These are phyloP conservation scores for Chionoecetes opilio DNA, from an alignment of 1,140 invertebrate species.

Conservation along the genomic window DNA sequence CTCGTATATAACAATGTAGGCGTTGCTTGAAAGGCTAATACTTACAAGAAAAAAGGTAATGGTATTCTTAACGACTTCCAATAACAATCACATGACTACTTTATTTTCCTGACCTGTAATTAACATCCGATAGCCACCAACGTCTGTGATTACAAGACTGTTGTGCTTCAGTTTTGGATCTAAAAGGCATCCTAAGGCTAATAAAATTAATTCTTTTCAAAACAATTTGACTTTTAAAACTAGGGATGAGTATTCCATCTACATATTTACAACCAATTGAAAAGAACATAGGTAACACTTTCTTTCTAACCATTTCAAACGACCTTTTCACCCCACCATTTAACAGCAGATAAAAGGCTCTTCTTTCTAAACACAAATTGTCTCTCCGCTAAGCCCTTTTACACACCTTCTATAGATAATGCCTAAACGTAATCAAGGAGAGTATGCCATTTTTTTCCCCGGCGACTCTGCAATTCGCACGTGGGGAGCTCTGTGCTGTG, in stretches of 20 bases:
- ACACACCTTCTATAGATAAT: slow-evolving; percentile 56
- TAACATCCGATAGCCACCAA: neutral
- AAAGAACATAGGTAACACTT: neutral
- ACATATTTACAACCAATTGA: neutral
- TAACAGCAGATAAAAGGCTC: slow-evolving; percentile 2
- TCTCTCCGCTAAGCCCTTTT: slow-evolving; percentile 46
- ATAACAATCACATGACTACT: neutral
- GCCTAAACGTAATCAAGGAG: slow-evolving; percentile 56
- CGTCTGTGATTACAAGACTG: neutral
- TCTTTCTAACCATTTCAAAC: neutral
- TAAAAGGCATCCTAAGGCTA: neutral
- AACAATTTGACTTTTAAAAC: neutral
- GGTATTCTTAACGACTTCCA: neutral
- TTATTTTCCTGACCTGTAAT: neutral
- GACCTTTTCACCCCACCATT: neutral
- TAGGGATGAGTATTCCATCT: neutral
- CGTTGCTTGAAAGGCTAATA: neutral
- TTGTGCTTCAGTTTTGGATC: neutral
- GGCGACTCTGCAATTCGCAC: neutral
- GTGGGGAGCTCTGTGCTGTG: neutral
- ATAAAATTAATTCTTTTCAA: neutral
- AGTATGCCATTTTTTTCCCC: slow-evolving; percentile 59
- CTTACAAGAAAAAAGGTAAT: neutral
- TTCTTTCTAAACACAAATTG: slow-evolving; percentile 42
- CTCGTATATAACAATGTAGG: neutral